phyloP scores from a whole-genome alignment of 2,797 vertebrate species.

The Heterohyrax brucei region DNA sequence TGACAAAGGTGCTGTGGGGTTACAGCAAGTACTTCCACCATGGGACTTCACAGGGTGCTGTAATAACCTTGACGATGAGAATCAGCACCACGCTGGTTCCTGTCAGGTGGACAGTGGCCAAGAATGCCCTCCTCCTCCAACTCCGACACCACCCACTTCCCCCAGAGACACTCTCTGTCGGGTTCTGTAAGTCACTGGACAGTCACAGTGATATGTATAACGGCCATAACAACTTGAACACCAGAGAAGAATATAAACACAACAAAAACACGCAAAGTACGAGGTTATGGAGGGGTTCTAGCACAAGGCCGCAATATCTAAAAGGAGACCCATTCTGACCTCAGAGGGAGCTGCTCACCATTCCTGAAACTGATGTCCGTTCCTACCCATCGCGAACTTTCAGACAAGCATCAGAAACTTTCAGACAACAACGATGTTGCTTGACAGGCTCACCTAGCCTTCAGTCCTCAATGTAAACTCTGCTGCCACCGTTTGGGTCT shows the following conservation, averaged over 20 bases:
- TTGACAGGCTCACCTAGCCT: neutral
- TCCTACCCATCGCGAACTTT: neutral
- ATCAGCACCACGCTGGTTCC: neutral
- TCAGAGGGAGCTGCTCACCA: neutral
- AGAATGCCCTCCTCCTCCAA: neutral
- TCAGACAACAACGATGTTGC: neutral
- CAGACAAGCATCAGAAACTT: neutral
- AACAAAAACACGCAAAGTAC: neutral
- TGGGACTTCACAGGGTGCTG: neutral
- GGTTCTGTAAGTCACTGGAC: too few species aligned
- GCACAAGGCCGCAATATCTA: neutral
- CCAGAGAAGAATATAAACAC: neutral
- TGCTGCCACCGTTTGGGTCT: neutral
- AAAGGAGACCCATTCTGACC: too few species aligned
- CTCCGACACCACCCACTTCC: neutral
- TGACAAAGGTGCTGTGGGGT: slow-evolving; percentile 37
- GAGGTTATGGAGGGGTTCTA: neutral
- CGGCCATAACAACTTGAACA: neutral
- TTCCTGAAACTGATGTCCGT: neutral
- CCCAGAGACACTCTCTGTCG: neutral
- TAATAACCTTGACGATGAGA: neutral
- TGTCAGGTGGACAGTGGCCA: neutral
- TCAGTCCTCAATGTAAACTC: too few species aligned
- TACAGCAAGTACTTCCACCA: neutral
- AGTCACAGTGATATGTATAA: neutral